Evolutionary conservation across 1,140 invertebrate genomes (phyloP).

Genomic region (Drosophila paulistorum): DNA sequence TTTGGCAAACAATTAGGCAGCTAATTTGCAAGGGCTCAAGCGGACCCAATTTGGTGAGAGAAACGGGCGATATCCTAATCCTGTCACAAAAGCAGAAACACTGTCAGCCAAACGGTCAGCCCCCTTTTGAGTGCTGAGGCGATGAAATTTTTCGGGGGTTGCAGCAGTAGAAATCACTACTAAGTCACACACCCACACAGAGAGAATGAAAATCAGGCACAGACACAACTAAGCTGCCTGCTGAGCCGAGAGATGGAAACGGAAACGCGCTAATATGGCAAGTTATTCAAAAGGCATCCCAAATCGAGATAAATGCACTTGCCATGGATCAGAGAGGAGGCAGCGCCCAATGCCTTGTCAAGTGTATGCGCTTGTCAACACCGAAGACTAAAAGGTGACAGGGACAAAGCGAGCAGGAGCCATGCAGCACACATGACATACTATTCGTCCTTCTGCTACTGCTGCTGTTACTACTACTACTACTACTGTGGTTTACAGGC

Average conservation of each 20-base stretch:
- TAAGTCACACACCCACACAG: constrained; percentile 38
- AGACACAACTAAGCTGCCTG: constrained; percentile 31
- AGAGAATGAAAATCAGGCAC: too few relatives aligned
- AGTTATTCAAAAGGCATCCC: constrained; percentile 79
- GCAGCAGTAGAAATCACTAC: constrained; percentile 67
- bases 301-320: constrained; percentile 73
- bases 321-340: constrained; percentile 14
- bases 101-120: constrained; percentile 51
- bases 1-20: constrained; percentile 81
- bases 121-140: constrained; percentile 9
- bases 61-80: constrained; percentile 51
- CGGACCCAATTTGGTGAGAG: constrained; percentile 27
- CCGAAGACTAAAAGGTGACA: constrained; percentile 80
- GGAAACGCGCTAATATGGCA: constrained; percentile 72
- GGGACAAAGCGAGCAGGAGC: constrained; percentile 59
- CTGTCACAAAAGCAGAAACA: constrained; percentile 35
- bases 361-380: constrained; percentile 73
- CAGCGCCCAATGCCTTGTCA: constrained; percentile 52
- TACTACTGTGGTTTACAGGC: constrained; percentile 14
- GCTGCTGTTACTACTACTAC: not conserved
- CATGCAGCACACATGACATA: constrained; percentile 5
- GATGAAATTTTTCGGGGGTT: constrained; percentile 45
- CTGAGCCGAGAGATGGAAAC: constrained; percentile 46
- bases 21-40: constrained; percentile 68
- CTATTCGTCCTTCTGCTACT: not conserved